Percentiles rank a stretch among this genome's conserved stretches.
phyloP scores from a whole-genome alignment of 2,797 vertebrate genomes.

The Echiichthys vipera region DNA sequence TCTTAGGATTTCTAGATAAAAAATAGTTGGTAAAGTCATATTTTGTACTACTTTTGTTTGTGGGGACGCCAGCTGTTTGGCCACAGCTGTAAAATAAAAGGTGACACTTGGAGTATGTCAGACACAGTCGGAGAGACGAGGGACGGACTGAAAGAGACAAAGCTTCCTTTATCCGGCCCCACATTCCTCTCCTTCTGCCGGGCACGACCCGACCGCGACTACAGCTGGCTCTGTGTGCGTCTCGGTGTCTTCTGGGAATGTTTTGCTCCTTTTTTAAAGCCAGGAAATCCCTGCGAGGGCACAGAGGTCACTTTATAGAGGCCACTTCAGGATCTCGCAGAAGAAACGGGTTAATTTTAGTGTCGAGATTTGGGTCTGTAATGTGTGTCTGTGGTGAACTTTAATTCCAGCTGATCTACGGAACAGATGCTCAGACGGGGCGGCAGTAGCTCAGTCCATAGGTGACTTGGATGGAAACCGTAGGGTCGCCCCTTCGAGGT shows the following conservation, averaged over 20 bases:
- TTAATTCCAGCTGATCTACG: neutral
- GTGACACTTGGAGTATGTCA: neutral
- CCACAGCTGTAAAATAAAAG: neutral
- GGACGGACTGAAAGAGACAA: conserved; percentile 36
- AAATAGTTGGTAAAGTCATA: neutral
- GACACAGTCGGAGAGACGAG: conserved; percentile 3
- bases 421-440: neutral
- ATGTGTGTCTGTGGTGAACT: neutral
- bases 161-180: conserved; percentile 44
- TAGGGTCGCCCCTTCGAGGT: too few species aligned
- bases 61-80: neutral
- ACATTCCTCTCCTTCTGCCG: conserved; percentile 60
- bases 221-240: conserved; percentile 29
- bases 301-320: conserved; percentile 4
- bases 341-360: conserved; percentile 1
- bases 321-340: neutral
- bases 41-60: neutral
- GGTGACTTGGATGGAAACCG: too few species aligned
- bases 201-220: conserved; percentile 14
- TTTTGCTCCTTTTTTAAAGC: neutral
- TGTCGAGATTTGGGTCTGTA: neutral
- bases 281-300: conserved; percentile 20
- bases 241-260: conserved; percentile 31
- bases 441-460: too few species aligned
- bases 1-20: too few species aligned